Evolutionary conservation across 2,888 invertebrate species (phyloP), one percentile per base, ranked within the genome.

Genomic region (Epinotia nisella): DNA sequence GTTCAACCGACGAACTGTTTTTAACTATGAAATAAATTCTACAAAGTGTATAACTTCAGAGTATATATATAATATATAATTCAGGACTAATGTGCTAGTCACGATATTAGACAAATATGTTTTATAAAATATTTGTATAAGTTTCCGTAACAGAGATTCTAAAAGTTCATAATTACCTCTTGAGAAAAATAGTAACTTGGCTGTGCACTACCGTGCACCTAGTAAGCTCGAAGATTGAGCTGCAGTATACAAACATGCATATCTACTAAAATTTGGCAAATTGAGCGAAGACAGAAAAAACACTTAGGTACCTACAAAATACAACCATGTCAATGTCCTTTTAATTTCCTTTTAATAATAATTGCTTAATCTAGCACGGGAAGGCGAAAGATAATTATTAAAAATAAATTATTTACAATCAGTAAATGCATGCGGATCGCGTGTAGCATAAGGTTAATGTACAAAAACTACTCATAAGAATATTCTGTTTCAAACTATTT

Each of bases 261-360:
- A 19, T 51, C 58, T 75, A 75, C 69, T 60, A 78, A 79, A 79
- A 80, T 80, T 81, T 81, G 80, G 81, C 80, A 74, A 75, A 76
- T 75, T 80, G 80, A 80, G 80, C 78, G 41, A 29, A 68, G 41
- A 68, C 35, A 13, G 21, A 21, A 73, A 71, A 13, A 60, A 41
- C 53, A 61, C 19, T 67, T 49, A 51, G 11, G n/a, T 17, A 17
- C 1, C n/a, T n/a, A 13, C 3, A 35, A 51, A 9, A 64, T 56
- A 53, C 67, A 67, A 49, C 13, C 29, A 41, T 19, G 35, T 51
- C 35, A 15, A 45, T 24, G n/a, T n/a, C n/a, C 1, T 65, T 17
- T 9, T 39, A 39, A 11, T 9, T 21, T 45, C 39, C 29, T 53
- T 55, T 17, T 21, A 67, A 66, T 17, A 15, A n/a, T 61, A 61